A percentile compares a stretch with the other conserved stretches of the same genome.
These are phyloP conservation scores for Drosophila fulvimacula DNA, from an alignment of 2,888 invertebrate species.

Conservation along the genomic window DNA sequence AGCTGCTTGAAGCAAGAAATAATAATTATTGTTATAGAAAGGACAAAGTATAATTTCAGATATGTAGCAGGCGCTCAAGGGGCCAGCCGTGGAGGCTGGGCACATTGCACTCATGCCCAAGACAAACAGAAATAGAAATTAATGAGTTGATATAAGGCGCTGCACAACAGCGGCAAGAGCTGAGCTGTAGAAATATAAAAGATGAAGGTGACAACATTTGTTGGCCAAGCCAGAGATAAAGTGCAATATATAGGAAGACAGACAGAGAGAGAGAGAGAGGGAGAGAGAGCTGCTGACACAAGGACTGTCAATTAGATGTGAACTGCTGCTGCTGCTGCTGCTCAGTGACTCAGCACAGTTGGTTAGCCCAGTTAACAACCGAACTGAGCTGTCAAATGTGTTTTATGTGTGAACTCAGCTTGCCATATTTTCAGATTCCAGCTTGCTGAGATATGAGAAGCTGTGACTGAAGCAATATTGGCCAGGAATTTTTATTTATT, in stretches of 20 bases:
- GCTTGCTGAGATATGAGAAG: neutral
- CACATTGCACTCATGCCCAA: constrained; percentile 64
- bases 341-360: constrained; percentile 38
- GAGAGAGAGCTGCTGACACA: constrained; percentile 9
- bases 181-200: constrained; percentile 8
- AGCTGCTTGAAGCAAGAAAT: constrained; percentile 67
- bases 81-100: constrained; percentile 24
- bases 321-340: constrained; percentile 15
- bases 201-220: constrained; percentile 47
- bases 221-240: constrained; percentile 11
- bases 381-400: constrained; percentile 12
- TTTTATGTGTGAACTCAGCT: neutral
- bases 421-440: neutral
- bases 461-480: neutral
- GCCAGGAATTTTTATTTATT: neutral
- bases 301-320: constrained; percentile 50
- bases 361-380: constrained; percentile 34
- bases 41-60: constrained; percentile 80
- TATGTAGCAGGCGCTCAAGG: constrained; percentile 63
- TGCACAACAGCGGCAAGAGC: constrained; percentile 14
- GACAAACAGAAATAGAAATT: constrained; percentile 77
- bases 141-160: constrained; percentile 74
- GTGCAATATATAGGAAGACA: neutral
- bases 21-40: constrained; percentile 80
- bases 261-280: neutral